Base-by-base conservation (phyloP, 2,113 vertebrate genomes). In the Gnathonemus longibarbis region DNA sequence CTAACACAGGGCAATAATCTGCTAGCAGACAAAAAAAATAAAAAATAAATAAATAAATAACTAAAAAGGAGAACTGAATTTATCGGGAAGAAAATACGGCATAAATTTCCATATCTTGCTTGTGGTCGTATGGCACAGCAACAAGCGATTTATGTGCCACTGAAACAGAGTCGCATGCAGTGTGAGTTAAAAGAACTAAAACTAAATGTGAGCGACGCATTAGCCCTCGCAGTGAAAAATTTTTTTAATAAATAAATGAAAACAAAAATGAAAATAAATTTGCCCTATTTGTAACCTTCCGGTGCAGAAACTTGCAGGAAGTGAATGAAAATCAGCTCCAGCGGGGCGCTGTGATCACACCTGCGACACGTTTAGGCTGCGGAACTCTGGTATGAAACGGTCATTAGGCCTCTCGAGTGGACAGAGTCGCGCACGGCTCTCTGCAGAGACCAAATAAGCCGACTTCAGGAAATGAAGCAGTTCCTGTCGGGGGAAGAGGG, bases 401-500 rank as follows among this genome's bases (percentile, higher is more conserved):
- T 95, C 93, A 92, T 95, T 95, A 94, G 90, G 91, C 89, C 45
- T 93, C 92, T 91, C 91, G 93, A 94, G 66, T 49, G 87, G 90
- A 77, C 35, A 92, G 92, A 90, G 88, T 93, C 90, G 93, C 91
- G 93, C 93, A 92, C 94, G 93, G 93, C 91, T 90, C 91, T 93
- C 91, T 89, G 91, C 92, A 90, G 91, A 90, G 56, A 93, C 92
- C 94, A 91, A 95, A 94, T 91, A 93, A 92, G 94, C 94, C 94
- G 93, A 94, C 94, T 94, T 94, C 94, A 95, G 95, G 95, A 96
- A 96, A 95, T 95, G 94, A 94, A 93, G 94, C 93, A 94, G 93
- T 96, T 96, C 95, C 95, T 96, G 95, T 94, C 92, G 88, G 91
- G 91, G 93, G 93, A 93, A 94, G 93, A 91, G 92, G 91, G 89